Base-by-base conservation (phyloP, 2,888 invertebrate species). In the Harpagoxenus sublaevis region DNA sequence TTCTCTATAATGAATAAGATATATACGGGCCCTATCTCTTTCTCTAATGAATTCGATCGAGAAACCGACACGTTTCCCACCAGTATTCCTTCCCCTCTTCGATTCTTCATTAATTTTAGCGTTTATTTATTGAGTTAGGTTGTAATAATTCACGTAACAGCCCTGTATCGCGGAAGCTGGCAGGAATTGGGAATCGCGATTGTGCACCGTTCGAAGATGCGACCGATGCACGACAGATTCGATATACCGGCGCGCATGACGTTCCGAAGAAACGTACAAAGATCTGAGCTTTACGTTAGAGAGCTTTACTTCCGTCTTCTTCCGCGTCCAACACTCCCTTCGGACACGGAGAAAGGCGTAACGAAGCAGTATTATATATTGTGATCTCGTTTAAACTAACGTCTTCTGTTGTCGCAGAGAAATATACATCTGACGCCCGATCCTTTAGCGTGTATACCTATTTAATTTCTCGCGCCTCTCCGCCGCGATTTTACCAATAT, bases 331-430 rank as follows among this genome's bases (percentile, higher is more conserved):
- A 65, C 60, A 57, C 65, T 74, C 79, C 84, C 70, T 53, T 62
- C 71, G 31, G 73, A 74, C 83, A 57, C 63, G 42, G 35, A 68
- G 57, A 39, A 75, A 81, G 45, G 73, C 81, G 83, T 87, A 90
- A 92, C 89, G 86, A 87, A 92, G 84, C 93, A 93, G 92, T 93
- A 93, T 93, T 93, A 93, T 87, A 74, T 73, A 84, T 91, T 93
- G 92, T 93, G 92, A 92, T 92, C 87, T 90, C 86, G 77, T 78
- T 77, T 85, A 89, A 73, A 55, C 77, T 77, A 15, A 15, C 3
- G 9, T 51, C 60, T 48, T 48, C 42, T 70, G n/a, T 68, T 57
- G 23, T 57, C 42, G 60, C 75, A 81, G 60, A 48, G 60, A 81
- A 81, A 73, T 73, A 73, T 73, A 74, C 48, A 39, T 53, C 48